Evolutionary conservation across 2,888 invertebrate genomes (phyloP), one percentile per base, ranked within the genome.

Genomic region (Leptinotarsa rubiginosa): DNA sequence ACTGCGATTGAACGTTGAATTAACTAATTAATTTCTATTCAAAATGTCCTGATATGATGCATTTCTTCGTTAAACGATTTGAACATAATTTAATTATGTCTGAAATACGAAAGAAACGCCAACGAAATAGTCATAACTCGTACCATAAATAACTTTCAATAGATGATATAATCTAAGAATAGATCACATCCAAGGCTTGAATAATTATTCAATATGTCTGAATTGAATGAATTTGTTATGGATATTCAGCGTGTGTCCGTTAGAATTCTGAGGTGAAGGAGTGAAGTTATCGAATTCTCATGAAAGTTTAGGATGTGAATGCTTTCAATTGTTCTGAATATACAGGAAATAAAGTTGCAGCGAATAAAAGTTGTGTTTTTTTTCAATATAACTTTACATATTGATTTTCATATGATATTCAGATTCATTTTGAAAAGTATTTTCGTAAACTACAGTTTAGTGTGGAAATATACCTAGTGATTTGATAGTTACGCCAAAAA

Each of bases 191-290:
- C 50, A n/a, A 50, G 50, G n/a, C 50, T 50, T n/a, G n/a, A 50
- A n/a, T 50, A n/a, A 50, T 50, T 50, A 50, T 50, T 50, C 50
- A 50, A 50, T n/a, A 15, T 50, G 16, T 50, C 54, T 56, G 54
- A 56, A 56, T 56, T 20, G 7, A 56, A 18, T 18, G 20, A 56
- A 56, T 56, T 20, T 13, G 20, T 56, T 20, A 56, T 56, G 54
- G 7, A 13, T 56, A 20, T 56, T 20, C 54, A 56, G 54, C 5
- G 54, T 20, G 54, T 20, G 20, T 18, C 41, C 41, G 10, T 41
- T 41, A 1, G 41, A 41, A 41, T 41, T 41, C 10, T 41, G 10
- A 41, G 41, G 10, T 41, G 41, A 12, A 41, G 25, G 25, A 25
- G 3, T 25, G 25, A 25, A 25, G 25, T 25, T 25, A 25, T 25